A percentile compares a stretch with the other conserved stretches of the same genome.
These are phyloP conservation scores for Shargacucullia verbasci DNA, from an alignment of 2,888 invertebrate genomes.

Conservation along the genomic window DNA sequence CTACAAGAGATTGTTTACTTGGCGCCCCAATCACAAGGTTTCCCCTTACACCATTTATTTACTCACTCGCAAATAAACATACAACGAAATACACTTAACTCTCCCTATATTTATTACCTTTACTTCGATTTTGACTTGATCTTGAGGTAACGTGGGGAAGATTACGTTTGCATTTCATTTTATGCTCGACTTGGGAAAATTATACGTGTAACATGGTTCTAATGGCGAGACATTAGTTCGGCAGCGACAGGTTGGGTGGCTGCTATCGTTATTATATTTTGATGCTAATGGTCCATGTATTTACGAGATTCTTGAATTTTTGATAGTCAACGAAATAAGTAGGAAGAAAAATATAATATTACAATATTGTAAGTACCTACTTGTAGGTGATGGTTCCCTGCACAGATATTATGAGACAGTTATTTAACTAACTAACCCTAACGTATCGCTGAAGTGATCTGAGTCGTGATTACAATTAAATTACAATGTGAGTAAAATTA, in stretches of 20 bases:
- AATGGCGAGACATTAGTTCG: constrained; percentile 28
- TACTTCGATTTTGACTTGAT: constrained; percentile 10
- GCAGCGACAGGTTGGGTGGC: not conserved
- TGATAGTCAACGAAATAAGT: no score
- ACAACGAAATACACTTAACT: constrained; percentile 44
- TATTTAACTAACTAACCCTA: no score
- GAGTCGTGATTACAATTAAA: no score
- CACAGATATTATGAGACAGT: no score
- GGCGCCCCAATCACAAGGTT: not conserved
- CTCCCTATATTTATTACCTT: constrained; percentile 19
- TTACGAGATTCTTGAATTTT: no score
- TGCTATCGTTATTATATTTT: no score
- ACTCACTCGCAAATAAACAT: constrained; percentile 8
- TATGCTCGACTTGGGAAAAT: constrained; percentile 14
- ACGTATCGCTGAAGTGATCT: no score
- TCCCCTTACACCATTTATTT: constrained; percentile 2
- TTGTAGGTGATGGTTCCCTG: no score
- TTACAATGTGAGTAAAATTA: no score
- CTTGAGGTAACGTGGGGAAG: constrained; percentile 6
- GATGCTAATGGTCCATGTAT: no score
- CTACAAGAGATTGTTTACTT: not conserved
- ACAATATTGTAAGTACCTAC: no score
- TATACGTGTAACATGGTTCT: constrained; percentile 7
- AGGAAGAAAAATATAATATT: no score
- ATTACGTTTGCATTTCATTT: constrained; percentile 24